Evolutionary conservation across 2,797 vertebrate species (phyloP), one percentile per base, ranked within the genome.

Genomic region (Pogonophryne albipinna): DNA sequence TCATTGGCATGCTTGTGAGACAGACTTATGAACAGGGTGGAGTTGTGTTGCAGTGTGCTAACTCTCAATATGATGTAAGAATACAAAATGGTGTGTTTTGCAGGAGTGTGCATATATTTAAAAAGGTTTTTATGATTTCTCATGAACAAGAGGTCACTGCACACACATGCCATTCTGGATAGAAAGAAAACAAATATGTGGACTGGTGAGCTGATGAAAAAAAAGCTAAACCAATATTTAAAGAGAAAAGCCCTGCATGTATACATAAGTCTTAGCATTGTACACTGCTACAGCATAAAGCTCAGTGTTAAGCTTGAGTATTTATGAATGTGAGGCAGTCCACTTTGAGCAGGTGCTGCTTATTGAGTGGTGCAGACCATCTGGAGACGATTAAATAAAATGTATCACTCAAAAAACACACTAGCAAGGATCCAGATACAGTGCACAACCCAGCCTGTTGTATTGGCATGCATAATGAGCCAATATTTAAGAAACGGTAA

Each of bases 371-470:
- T 80, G 65, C 83, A 42, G 84, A 56, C 71, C 87, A 90, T 88
- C 86, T 91, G 90, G 88, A 86, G 83, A 57, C 2, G 72, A 76
- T 91, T 89, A 84, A 60, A 70, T 27, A 6, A 77, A 88, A 80
- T 7, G 27, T 19, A 80, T 83, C 87, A 58, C 45, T 86, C 66
- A 71, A 74, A 71, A 14, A 14, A 74, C 62, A 10, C 52, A 44
- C 38, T 19, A 34, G 10, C 55, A 44, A 34, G 58, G 63, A 74
- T 17, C 13, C 69, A 68, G 66, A 55, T 47, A 2, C 14, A 0
- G n/a, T 6, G 0, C 27, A 15, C 45, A 20, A 10, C 12, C 6
- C n/a, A 0, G 74, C 38, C 44, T 57, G n/a, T 15, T 64, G 49
- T 31, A n/a, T 68, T 44, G 60, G 53, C 72, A 38, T 46, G 49